These are phyloP conservation scores for Microtus montanus DNA, from an alignment of 2,113 vertebrate genomes.

Conservation along the genomic window DNA sequence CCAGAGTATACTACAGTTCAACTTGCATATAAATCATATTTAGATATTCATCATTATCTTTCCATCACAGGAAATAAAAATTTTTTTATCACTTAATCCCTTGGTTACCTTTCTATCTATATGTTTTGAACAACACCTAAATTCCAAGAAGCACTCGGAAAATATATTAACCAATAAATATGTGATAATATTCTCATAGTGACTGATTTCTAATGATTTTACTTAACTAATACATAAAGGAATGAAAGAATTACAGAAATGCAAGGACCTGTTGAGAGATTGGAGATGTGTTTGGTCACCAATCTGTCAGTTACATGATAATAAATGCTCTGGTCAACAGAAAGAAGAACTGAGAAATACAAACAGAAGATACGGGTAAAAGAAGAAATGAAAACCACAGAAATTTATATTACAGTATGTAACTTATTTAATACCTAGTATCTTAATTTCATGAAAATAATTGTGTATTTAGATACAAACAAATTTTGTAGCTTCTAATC, in stretches of 20 bases:
- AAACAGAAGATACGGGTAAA: neutral
- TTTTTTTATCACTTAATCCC: neutral
- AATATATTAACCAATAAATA: neutral
- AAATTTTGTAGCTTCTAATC: neutral
- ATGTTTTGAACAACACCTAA: neutral
- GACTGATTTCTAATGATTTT: neutral
- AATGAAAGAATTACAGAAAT: neutral
- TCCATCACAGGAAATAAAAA: neutral
- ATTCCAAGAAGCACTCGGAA: neutral
- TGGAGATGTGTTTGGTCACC: neutral
- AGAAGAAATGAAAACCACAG: neutral
- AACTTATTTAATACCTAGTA: neutral
- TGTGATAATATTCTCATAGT: neutral
- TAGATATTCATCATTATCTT: neutral
- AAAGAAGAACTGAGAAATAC: fast-evolving
- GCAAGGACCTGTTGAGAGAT: neutral
- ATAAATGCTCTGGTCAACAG: neutral
- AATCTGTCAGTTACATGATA: neutral
- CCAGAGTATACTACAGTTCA: neutral
- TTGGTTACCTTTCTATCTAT: neutral
- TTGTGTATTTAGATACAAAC: neutral
- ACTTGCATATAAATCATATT: neutral
- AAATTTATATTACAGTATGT: neutral
- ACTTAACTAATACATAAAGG: neutral
- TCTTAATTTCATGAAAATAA: neutral